Evolutionary conservation across 2,797 vertebrate genomes (phyloP).

Genomic region (Fundulus diaphanus): DNA sequence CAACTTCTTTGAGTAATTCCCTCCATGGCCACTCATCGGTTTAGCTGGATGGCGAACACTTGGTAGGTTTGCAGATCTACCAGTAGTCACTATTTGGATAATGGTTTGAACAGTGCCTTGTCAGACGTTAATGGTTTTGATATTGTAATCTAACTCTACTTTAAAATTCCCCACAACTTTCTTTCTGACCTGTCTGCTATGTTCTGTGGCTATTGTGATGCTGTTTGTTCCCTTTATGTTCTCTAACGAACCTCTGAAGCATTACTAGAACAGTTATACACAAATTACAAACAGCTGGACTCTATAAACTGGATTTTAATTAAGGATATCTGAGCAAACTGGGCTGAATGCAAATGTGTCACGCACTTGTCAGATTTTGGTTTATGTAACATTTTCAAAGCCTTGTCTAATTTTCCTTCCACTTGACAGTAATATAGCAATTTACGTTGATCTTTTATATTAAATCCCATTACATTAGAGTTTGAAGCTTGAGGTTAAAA

Average conservation of each 20-base stretch:
- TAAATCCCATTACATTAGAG: background rate
- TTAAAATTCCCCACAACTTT: no score
- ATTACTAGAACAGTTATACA: background rate
- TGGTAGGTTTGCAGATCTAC: background rate
- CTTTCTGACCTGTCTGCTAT: background rate
- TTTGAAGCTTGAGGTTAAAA: background rate
- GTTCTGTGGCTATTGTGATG: background rate
- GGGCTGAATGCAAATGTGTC: background rate
- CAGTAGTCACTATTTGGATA: background rate
- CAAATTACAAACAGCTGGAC: background rate
- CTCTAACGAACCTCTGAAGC: background rate
- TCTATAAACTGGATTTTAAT: background rate
- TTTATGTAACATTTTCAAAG: background rate
- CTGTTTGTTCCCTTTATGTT: background rate
- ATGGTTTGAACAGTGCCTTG: background rate
- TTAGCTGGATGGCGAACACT: background rate
- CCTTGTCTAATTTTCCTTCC: background rate
- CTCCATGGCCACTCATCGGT: background rate
- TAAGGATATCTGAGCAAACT: background rate
- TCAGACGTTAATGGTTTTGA: background rate
- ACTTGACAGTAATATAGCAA: background rate
- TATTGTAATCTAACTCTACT: background rate
- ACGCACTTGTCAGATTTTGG: no score
- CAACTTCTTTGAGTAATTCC: no score
- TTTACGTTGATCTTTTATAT: background rate